Conservation (phyloP, 2,797 vertebrate species). For the Anabacerthia variegaticeps region DNA sequence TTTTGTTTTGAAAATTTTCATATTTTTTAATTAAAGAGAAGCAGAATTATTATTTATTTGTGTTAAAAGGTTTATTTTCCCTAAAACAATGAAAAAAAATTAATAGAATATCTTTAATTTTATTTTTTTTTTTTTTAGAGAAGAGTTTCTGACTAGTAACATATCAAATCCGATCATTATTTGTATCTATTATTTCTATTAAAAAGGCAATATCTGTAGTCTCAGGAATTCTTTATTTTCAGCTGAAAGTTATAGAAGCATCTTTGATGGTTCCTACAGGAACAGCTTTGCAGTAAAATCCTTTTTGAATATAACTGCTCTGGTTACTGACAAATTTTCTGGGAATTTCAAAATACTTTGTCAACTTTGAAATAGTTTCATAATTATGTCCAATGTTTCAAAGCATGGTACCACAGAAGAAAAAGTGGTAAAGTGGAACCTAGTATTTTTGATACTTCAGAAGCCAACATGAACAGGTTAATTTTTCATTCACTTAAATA, state of each 20-base stretch:
- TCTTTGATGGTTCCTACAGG: not conserved
- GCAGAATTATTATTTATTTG: not conserved
- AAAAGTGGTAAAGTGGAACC: not conserved
- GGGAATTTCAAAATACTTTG: not conserved
- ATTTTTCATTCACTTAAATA: not conserved
- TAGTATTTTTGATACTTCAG: not conserved
- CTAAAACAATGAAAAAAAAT: not conserved
- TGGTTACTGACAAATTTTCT: not conserved
- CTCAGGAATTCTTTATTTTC: constrained; percentile 4
- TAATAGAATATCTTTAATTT: not conserved
- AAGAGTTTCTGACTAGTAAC: not conserved
- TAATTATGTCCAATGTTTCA: not conserved
- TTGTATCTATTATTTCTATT: not conserved
- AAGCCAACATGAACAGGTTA: not conserved
- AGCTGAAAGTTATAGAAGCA: not conserved
- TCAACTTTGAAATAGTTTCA: not conserved
- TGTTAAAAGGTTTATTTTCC: not conserved
- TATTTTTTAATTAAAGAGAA: not conserved
- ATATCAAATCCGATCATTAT: not conserved
- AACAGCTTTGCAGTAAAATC: not conserved
- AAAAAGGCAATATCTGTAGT: not conserved
- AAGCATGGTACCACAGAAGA: not conserved
- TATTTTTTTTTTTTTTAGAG: not conserved
- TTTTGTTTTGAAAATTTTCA: not conserved
- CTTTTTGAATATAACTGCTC: not conserved